Conservation (phyloP, 2,797 vertebrate genomes). For the Hippocampus kuda region DNA sequence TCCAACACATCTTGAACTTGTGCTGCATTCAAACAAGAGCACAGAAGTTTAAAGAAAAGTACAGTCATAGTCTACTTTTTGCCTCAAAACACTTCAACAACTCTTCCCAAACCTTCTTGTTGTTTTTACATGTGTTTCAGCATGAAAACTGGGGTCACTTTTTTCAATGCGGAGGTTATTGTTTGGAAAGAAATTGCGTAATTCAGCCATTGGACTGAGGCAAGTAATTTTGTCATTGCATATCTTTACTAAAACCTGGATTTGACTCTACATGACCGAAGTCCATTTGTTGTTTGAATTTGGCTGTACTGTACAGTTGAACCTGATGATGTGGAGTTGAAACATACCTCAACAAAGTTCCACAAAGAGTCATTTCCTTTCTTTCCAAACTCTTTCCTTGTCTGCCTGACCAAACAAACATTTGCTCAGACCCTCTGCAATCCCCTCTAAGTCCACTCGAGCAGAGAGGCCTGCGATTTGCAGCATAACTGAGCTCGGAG, state of each 20-base stretch:
- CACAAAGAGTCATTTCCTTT: slow-evolving; percentile 21
- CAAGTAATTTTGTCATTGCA: background rate
- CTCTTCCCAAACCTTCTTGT: background rate
- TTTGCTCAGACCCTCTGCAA: slow-evolving; percentile 17
- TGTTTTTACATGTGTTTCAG: background rate
- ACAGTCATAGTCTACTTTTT: slow-evolving; percentile 1
- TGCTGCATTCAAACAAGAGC: background rate
- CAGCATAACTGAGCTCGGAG: slow-evolving; percentile 37
- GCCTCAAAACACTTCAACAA: background rate
- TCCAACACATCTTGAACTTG: background rate
- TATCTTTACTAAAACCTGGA: slow-evolving; percentile 13
- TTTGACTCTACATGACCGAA: slow-evolving; percentile 4
- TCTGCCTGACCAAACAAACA: slow-evolving; percentile 27
- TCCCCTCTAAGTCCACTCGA: slow-evolving; percentile 41
- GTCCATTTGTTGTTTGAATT: background rate
- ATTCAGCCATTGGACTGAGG: background rate
- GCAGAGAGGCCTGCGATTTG: slow-evolving; percentile 39
- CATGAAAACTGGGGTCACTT: background rate
- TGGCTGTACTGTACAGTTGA: slow-evolving; percentile 9
- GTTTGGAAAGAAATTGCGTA: background rate
- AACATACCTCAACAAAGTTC: slow-evolving; percentile 22
- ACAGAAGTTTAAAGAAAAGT: background rate
- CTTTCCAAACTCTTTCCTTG: slow-evolving; percentile 11
- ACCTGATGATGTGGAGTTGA: slow-evolving; percentile 16
- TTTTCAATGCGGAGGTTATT: background rate